Evolutionary conservation across 23 tunicate genomes (phyloP), one percentile per base, ranked within the genome.

Genomic region (Ciona savignyi): DNA sequence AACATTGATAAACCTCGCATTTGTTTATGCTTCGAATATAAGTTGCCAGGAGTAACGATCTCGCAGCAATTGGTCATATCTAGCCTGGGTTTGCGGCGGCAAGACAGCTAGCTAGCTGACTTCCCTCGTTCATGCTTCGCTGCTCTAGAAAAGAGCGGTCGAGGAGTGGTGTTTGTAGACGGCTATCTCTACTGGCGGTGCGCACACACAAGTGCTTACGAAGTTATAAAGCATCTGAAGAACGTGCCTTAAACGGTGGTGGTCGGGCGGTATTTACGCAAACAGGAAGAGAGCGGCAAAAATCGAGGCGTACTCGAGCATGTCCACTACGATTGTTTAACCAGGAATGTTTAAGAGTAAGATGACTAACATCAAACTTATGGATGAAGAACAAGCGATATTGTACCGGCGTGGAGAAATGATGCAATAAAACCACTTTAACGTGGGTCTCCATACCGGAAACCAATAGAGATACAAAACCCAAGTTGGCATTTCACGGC

Each of bases 161-260:
- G 51, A 33, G 73, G 4, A 30, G 73, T 3, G 73, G 11, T 22
- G 73, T 34, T 1, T 30, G 48, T 34, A 66, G 32, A 30, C 70
- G 31, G 70, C 70, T 34, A 35, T 34, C 34, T 69, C 33, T 33
- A 33, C 25, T 29, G 73, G 73, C 73, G 34, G 73, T 51, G 51
- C 73, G 33, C 73, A 69, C 34, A 29, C 73, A 69, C 32, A 33
- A 33, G 73, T 26, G 11, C 11, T 19, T 51, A 51, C 73, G 56
- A 42, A 42, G 56, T 42, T 42, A 42, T 42, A 42, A 42, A 15
- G 56, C 56, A 15, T 42, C 56, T 42, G 9, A 42, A 42, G 56
- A 42, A 15, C 56, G 56, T 42, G 56, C 56, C 56, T 6, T 42
- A 42, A 42, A 42, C 56, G 56, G 56, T 15, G 56, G 56, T 42